Percentiles rank a stretch among this genome's conserved stretches.
Conservation (phyloP, 2,797 vertebrate species). For the Iguana delicatissima region DNA sequence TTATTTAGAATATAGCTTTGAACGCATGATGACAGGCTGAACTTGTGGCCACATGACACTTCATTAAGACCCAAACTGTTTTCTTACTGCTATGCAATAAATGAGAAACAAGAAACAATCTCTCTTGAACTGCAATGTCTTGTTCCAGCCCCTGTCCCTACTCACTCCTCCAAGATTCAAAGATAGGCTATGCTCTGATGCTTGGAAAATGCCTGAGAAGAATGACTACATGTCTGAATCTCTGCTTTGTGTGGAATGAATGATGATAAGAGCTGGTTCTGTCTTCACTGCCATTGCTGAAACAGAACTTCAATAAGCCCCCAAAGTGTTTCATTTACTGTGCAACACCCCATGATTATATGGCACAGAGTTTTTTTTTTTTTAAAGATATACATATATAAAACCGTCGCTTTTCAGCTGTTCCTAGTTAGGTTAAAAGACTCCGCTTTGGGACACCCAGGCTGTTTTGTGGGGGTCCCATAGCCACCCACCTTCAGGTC, state of each 20-base stretch:
- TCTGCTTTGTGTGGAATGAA: conserved; percentile 70
- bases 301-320: conserved; percentile 76
- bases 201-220: conserved; percentile 71
- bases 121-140: conserved; percentile 56
- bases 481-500: conserved; percentile 39
- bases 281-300: conserved; percentile 70
- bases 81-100: conserved; percentile 52
- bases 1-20: conserved; percentile 8
- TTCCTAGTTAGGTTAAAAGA: conserved; percentile 72
- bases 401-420: conserved; percentile 76
- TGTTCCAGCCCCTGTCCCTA: conserved; percentile 45
- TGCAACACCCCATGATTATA: conserved; percentile 76
- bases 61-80: conserved; percentile 65
- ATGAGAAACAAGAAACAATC: conserved; percentile 72
- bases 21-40: conserved; percentile 53
- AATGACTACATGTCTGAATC: conserved; percentile 73
- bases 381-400: conserved; percentile 45
- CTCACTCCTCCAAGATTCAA: conserved; percentile 51
- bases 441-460: conserved; percentile 71
- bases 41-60: conserved; percentile 70
- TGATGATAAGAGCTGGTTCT: conserved; percentile 68
- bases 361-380: conserved; percentile 68
- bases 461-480: conserved; percentile 53
- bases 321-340: conserved; percentile 78
- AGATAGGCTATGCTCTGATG: conserved; percentile 55